These are phyloP conservation scores for Pseudoips prasinana DNA, from an alignment of 2,888 invertebrate species.

Conservation along the genomic window DNA sequence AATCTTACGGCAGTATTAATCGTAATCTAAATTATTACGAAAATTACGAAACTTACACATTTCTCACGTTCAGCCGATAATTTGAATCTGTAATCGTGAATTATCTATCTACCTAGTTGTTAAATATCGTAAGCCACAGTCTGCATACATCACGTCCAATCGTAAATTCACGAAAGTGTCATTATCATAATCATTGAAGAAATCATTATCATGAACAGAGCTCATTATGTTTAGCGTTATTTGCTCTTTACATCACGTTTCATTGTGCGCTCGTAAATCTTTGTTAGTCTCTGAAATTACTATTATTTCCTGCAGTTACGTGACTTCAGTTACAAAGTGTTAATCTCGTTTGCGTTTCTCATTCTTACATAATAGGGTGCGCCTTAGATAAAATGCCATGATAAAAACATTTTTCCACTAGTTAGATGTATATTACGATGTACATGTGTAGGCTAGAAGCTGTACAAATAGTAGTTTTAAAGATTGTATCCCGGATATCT, in stretches of 20 bases:
- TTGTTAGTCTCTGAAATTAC: constrained; percentile 29
- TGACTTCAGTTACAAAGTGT: constrained; percentile 34
- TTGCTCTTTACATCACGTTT: constrained; percentile 42
- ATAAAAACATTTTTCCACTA: constrained; percentile 34
- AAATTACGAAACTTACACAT: constrained; percentile 15
- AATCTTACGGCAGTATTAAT: too few relatives aligned
- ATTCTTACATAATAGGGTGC: constrained; percentile 41
- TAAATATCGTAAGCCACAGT: constrained; percentile 25
- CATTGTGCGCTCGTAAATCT: constrained; percentile 37
- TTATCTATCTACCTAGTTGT: constrained; percentile 5
- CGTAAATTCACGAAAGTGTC: constrained; percentile 35
- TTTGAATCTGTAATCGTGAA: neutral
- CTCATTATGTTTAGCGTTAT: constrained; percentile 41
- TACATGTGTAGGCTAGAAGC: too few relatives aligned
- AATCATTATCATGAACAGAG: constrained; percentile 31
- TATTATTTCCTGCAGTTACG: constrained; percentile 38
- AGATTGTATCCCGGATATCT: too few relatives aligned
- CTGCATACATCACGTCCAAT: constrained; percentile 33
- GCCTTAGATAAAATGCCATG: constrained; percentile 34
- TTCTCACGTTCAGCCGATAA: constrained; percentile 22
- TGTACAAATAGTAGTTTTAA: too few relatives aligned
- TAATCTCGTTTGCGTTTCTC: constrained; percentile 24
- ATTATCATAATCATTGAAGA: constrained; percentile 29
- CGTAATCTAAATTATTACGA: too few relatives aligned
- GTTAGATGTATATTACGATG: too few relatives aligned